Evolutionary conservation across 2,888 invertebrate species (phyloP).

Genomic region (Melanchra persicariae): DNA sequence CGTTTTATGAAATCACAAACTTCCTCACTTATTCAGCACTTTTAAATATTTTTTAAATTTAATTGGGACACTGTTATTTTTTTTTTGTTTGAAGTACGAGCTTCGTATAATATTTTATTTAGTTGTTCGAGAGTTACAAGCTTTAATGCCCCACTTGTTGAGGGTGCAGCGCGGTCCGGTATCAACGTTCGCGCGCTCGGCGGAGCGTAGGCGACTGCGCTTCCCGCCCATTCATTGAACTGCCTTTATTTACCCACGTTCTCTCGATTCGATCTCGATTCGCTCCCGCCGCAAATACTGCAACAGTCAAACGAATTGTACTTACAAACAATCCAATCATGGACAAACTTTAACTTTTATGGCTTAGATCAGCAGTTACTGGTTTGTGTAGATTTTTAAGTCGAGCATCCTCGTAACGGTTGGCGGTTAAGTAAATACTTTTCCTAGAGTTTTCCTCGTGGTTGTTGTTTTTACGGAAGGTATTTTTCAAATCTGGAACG

Average conservation of each 20-base stretch:
- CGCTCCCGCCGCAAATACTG: constrained; percentile 57
- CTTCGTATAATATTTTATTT: constrained; percentile 53
- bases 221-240: constrained; percentile 86
- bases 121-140: constrained; percentile 66
- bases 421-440: not conserved
- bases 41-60: constrained; percentile 27
- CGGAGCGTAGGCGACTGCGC: constrained; percentile 89
- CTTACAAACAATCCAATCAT: constrained; percentile 56
- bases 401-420: not conserved
- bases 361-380: constrained; percentile 12
- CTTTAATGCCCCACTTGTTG: constrained; percentile 82
- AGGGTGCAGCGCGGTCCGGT: constrained; percentile 72
- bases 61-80: constrained; percentile 27
- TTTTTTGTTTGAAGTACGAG: constrained; percentile 22
- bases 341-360: constrained; percentile 45
- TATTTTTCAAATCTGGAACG: not conserved
- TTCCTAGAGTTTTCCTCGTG: not conserved
- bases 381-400: constrained; percentile 10
- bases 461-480: not conserved
- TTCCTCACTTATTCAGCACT: constrained; percentile 62
- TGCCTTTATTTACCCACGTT: constrained; percentile 73
- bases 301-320: constrained; percentile 51
- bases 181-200: constrained; percentile 88
- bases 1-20: constrained; percentile 62
- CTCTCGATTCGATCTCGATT: constrained; percentile 77